Evolutionary conservation across 2,888 invertebrate species (phyloP), one percentile per base, ranked within the genome.

Genomic region (Lycophotia porphyrea): DNA sequence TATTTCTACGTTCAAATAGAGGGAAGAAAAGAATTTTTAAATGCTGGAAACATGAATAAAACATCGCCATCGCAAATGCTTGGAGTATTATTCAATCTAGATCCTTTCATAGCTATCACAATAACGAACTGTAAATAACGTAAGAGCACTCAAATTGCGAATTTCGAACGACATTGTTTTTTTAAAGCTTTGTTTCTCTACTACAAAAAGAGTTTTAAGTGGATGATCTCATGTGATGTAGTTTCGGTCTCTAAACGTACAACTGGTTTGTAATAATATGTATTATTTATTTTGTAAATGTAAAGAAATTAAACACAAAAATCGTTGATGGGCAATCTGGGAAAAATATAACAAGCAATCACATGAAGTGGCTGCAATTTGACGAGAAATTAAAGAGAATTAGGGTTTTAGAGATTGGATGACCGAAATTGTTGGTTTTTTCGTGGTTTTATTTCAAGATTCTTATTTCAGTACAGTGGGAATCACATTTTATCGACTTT

Each of bases 11-110:
- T 58, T 34, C 31, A 80, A 60, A 9, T 9, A 49, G 7, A 13
- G 58, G 27, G 7, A 70, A 58, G 13, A 68, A 39, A 73, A 63
- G 47, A 78, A 42, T 64, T 78, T 77, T 58, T 71, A 71, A 80
- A 80, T 65, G 63, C 60, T 82, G 44, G n/a, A 69, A 76, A 74
- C 49, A 81, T 81, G 75, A 81, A 82, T 85, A 81, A 85, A 81
- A 81, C 71, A 80, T 78, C 13, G 58, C 34, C 63, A 66, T 79
- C 60, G 44, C 36, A 65, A 80, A 82, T 82, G 85, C 74, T 76
- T 61, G 74, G 71, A 58, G 64, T 75, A 61, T 76, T 81, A 74
- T 84, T 76, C 78, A 78, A 81, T 81, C 60, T 74, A 64, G 67
- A 76, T 67, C 63, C 81, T 81, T 84, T 81, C 71, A 60, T 74